A percentile compares a stretch with the other conserved stretches of the same genome.
phyloP scores from a whole-genome alignment of 2,888 invertebrate genomes.

The Coelinius sp. region DNA sequence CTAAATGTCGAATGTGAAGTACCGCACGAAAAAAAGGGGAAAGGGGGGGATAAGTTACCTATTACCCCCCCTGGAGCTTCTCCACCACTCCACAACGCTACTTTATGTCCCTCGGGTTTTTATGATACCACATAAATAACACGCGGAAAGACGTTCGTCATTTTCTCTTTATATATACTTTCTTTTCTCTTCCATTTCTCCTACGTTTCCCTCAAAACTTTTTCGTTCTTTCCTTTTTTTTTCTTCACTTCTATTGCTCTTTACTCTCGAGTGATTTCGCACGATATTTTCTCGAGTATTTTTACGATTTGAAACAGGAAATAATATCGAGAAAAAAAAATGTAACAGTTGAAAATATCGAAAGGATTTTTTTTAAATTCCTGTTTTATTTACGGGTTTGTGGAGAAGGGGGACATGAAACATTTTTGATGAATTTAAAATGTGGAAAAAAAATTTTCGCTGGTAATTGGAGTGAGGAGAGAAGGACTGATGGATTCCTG shows the following conservation, averaged over 20 bases:
- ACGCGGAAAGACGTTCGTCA: slow-evolving; percentile 22
- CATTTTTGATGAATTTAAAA: neutral
- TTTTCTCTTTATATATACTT: slow-evolving; percentile 9
- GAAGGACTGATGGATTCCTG: neutral
- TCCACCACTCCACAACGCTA: neutral
- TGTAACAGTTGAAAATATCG: slow-evolving; percentile 7
- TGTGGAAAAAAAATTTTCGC: neutral
- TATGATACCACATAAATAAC: slow-evolving; percentile 23
- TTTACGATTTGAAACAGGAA: slow-evolving; percentile 12
- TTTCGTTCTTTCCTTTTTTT: neutral
- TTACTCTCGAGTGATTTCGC: neutral
- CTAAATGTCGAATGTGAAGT: slow-evolving; percentile 12
- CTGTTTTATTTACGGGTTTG: neutral
- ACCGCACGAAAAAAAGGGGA: neutral
- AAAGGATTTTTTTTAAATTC: neutral
- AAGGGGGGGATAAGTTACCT: slow-evolving; percentile 2
- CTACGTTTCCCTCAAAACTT: neutral
- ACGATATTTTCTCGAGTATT: slow-evolving; percentile 2
- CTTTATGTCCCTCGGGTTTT: slow-evolving; percentile 16
- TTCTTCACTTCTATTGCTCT: neutral
- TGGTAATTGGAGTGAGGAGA: neutral
- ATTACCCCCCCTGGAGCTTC: neutral
- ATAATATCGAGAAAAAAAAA: slow-evolving; percentile 8
- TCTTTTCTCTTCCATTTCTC: neutral
- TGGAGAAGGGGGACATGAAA: neutral